Base-by-base conservation (phyloP, 2,797 vertebrate genomes). In the Melanotaenia pygmaea region DNA sequence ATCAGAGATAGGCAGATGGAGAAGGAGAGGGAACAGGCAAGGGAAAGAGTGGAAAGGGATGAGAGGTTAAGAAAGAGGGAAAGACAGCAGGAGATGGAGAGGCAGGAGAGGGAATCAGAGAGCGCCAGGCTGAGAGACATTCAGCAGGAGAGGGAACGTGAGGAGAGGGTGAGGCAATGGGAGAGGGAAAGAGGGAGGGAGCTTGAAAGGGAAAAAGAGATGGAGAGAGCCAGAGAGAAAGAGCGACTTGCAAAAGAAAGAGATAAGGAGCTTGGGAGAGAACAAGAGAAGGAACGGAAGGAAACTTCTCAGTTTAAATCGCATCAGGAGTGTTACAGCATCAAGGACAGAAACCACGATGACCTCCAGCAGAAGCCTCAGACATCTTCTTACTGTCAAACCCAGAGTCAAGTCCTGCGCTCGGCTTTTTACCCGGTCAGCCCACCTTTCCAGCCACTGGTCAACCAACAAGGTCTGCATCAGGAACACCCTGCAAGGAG, bases 381-480 rank as follows among this genome's bases (percentile, higher is more conserved):
- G 43, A 60, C 62, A 0, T 70, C 67, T 73, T 67, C 78, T 30
- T 76, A 81, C 2, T 57, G 26, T 71, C 82, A 79, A 30, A 35
- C 22, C 64, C 83, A 77, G 40, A 81, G 57, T 61, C 87, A 85
- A 14, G 61, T 56, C 57, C 80, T 74, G 1, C 70, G 81, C 28
- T 95, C 94, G 5, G 94, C 94, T 20, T 95, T 95, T 59, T 61
- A 93, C 63, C 92, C 90, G 0, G 86, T 94, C 70, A 77, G 34
- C 68, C 59, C 53, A 38, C 24, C 79, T 1, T 60, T 72, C 1
- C 84, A 79, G 59, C 77, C 58, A 22, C 62, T 50, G 40, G 88
- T 91, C 50, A 76, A 59, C 70, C 88, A 79, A 45, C 78, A 59
- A 11, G n/a, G 64, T 37, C 38, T 38, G 65, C 81, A 79, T 53